A percentile compares a stretch with the other conserved stretches of the same genome.
Evolutionary conservation across 2,888 invertebrate species (phyloP).

Genomic region (Scaptomyza tumidula): DNA sequence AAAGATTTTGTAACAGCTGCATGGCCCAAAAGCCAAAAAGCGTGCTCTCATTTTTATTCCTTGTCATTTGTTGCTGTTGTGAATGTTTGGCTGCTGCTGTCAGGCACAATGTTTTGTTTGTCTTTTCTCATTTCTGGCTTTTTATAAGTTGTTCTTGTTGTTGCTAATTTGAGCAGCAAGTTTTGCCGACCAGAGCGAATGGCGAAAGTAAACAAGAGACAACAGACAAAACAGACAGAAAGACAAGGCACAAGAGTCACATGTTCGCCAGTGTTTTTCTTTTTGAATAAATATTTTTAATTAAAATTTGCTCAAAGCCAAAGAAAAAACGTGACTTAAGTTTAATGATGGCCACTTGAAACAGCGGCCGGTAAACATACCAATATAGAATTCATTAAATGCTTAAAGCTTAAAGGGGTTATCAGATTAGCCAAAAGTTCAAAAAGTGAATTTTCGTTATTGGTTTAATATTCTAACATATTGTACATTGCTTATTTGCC

Average conservation of each 20-base stretch:
- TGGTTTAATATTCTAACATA: no score
- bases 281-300: conserved; percentile 71
- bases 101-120: conserved; percentile 70
- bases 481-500: no score
- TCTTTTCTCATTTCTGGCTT: conserved; percentile 64
- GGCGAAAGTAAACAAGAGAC: conserved; percentile 70
- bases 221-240: conserved; percentile 35
- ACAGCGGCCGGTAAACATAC: background rate
- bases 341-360: conserved; percentile 25
- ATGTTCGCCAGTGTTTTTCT: conserved; percentile 47
- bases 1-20: conserved; percentile 79
- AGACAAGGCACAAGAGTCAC: conserved; percentile 51
- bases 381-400: background rate
- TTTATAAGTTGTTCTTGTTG: conserved; percentile 58
- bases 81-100: conserved; percentile 36
- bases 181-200: conserved; percentile 60
- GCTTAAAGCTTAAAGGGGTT: background rate
- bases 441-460: background rate
- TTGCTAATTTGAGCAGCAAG: conserved; percentile 75
- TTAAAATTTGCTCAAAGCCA: conserved; percentile 62
- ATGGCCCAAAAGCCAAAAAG: conserved; percentile 71
- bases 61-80: conserved; percentile 44
- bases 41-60: conserved; percentile 76
- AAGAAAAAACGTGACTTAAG: conserved; percentile 46
- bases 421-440: background rate